Percentiles rank a stretch among this genome's conserved stretches.
phyloP scores from a whole-genome alignment of 1,140 invertebrate species.

The Caligus rogercresseyi region DNA sequence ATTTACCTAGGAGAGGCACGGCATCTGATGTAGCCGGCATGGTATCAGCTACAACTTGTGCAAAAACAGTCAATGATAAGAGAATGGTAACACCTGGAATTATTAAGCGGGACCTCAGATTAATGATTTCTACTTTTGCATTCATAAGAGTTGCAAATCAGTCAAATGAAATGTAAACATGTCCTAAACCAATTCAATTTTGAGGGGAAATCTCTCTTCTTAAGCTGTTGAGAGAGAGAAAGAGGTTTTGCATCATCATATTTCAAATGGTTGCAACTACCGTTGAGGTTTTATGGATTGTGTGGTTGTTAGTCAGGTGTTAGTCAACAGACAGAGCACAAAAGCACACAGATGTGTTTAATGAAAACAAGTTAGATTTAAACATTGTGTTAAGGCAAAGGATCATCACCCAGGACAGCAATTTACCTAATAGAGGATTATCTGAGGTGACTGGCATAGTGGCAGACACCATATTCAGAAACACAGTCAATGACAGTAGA shows the following conservation, averaged over 20 bases:
- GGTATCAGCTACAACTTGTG: constrained; percentile 61
- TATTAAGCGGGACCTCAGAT: constrained; percentile 20
- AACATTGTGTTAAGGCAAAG: no score
- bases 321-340: no score
- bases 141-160: no score
- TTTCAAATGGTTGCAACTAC: neutral
- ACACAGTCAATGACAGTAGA: constrained; percentile 68
- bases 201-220: no score
- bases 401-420: no score
- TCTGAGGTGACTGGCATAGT: constrained; percentile 66
- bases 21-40: constrained; percentile 68
- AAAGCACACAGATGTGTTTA: no score
- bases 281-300: neutral
- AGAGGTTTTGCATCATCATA: neutral
- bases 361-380: no score
- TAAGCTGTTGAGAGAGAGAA: neutral
- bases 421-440: constrained; percentile 58
- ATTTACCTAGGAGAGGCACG: constrained; percentile 59
- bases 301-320: no score
- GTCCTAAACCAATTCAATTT: no score
- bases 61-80: constrained; percentile 70
- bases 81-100: constrained; percentile 63
- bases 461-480: constrained; percentile 64
- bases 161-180: no score
- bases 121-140: no score